Evolutionary conservation across 2,888 invertebrate genomes (phyloP), one percentile per base, ranked within the genome.

Genomic region (Calameuta filiformis): DNA sequence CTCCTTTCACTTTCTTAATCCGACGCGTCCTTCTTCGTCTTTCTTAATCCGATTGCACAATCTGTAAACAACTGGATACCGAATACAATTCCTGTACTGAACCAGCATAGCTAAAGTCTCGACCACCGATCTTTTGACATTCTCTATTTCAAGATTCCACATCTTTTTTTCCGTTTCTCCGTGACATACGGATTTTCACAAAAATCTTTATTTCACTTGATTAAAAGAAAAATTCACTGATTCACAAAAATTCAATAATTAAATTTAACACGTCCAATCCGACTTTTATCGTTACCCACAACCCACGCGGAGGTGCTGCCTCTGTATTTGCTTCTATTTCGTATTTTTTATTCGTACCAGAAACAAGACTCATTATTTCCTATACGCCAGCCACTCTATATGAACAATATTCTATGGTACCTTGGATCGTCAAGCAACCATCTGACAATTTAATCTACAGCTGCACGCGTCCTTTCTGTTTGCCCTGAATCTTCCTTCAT

Each of bases 341-440:
- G 2, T 31, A 4, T 69, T 69, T 35, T 69, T n/a, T 35, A 30
- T 35, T 23, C 37, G 35, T 30, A 69, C 71, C 15, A n/a, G 31
- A 4, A 69, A 69, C 37, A 40, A 71, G 69, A 69, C 40, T 56
- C 40, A 76, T 76, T 68, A 76, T 76, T 79, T 76, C 56, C 68
- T 68, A 35, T n/a, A 77, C 40, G 71, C 77, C 75, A 33, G 35
- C 56, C 76, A 75, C 69, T 35, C 69, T 77, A 69, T 76, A 77
- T 68, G 68, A 73, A 74, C 75, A 79, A 74, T 76, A 75, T 77
- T 77, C 75, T 56, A 37, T 35, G 69, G 75, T 40, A 37, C 74
- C 68, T 40, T 68, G 76, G 69, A 35, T 68, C 69, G 23, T 69
- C 31, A 35, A 76, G 69, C 76, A 76, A 73, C 76, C 69, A 23